These are phyloP conservation scores for Salvelinus fontinalis DNA, from an alignment of 2,113 vertebrate species.

Conservation along the genomic window DNA sequence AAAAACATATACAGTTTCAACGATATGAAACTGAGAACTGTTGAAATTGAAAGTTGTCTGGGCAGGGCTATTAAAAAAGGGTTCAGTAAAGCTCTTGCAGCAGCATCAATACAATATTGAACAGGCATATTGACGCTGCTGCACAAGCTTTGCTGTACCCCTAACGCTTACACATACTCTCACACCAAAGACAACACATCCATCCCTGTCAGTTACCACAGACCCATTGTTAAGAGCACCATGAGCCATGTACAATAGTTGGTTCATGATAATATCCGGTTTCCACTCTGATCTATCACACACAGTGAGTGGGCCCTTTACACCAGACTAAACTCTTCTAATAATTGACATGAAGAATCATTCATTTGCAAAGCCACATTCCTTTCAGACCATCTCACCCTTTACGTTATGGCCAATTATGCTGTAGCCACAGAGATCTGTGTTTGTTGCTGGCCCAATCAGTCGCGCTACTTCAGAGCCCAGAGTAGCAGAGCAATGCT, in stretches of 20 bases:
- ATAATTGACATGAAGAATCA: conserved; percentile 58
- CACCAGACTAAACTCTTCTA: conserved; percentile 54
- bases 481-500: background rate
- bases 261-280: background rate
- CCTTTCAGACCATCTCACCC: conserved; percentile 58
- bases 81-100: no score
- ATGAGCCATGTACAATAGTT: background rate
- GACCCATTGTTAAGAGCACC: background rate
- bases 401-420: conserved; percentile 69
- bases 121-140: no score
- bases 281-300: conserved; percentile 19
- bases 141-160: background rate
- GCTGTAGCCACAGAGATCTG: conserved; percentile 54
- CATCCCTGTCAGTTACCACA: background rate
- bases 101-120: no score
- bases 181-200: background rate
- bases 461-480: conserved; percentile 27
- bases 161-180: background rate
- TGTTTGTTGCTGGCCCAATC: conserved; percentile 53
- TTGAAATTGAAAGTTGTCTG: no score
- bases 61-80: no score
- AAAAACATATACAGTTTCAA: no score
- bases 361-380: conserved; percentile 58
- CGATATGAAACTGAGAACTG: no score
- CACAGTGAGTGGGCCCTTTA: conserved; percentile 42